These are phyloP conservation scores for Toxostoma redivivum DNA, from an alignment of 2,113 vertebrate species.

Conservation along the genomic window DNA sequence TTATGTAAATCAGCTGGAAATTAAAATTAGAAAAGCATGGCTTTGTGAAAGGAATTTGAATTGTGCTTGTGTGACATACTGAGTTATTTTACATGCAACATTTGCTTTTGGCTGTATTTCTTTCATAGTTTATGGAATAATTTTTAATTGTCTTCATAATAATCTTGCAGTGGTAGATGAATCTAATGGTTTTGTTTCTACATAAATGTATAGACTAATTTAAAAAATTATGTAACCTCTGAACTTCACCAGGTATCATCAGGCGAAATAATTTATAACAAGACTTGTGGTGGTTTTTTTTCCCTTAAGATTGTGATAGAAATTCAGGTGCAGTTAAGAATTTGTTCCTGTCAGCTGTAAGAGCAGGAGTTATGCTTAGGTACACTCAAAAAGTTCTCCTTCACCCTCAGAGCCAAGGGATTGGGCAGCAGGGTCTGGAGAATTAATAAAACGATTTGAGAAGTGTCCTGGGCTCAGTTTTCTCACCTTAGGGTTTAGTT, in stretches of 20 bases:
- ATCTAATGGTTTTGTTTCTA: not conserved
- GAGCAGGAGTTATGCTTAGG: not conserved
- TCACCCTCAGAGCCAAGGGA: not conserved
- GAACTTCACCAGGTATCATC: not conserved
- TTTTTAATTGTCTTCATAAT: not conserved
- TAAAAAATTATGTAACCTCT: not conserved
- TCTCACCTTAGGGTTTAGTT: conserved; percentile 23
- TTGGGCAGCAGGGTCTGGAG: not conserved
- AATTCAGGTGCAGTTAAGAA: not conserved
- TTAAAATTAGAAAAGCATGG: not conserved
- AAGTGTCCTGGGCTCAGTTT: not conserved
- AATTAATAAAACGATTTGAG: not conserved
- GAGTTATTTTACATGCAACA: not conserved
- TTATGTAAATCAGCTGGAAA: not conserved
- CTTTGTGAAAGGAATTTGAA: not conserved
- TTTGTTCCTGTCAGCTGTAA: not conserved
- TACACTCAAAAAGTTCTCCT: not conserved
- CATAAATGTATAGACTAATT: not conserved
- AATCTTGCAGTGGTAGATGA: not conserved
- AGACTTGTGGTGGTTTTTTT: not conserved
- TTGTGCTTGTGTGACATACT: not conserved
- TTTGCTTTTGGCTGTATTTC: not conserved
- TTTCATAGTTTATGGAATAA: not conserved
- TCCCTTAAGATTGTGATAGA: not conserved
- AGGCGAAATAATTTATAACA: not conserved